Evolutionary conservation across 2,888 invertebrate genomes (phyloP), one percentile per base, ranked within the genome.

Genomic region (Lamellibrachia satsuma): DNA sequence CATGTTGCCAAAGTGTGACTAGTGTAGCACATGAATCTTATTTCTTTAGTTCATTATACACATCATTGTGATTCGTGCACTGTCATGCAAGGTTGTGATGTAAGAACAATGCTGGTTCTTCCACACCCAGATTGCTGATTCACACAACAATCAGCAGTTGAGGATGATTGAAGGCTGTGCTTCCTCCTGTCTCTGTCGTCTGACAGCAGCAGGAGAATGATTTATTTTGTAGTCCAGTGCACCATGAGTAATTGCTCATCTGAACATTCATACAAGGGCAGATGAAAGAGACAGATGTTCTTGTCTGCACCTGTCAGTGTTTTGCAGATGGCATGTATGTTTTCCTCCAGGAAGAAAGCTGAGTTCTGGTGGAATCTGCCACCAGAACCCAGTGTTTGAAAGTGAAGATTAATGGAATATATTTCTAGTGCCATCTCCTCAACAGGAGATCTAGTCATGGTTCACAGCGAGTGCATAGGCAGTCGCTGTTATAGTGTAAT

Each of bases 211-310:
- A 15, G 22, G 22, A 75, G 75, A 75, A 75, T 75, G 15, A 75
- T 75, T 75, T 39, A 39, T 39, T 39, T 39, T 75, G 75, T 75
- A 75, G 75, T 75, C 75, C 75, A 15, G n/a, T n/a, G 39, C 75
- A 75, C 75, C 75, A 75, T 75, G 75, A 75, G n/a, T 75, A 75
- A 75, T 75, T 75, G 75, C 22, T n/a, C 75, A 75, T 75, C 75
- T 75, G 22, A 75, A 75, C 22, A 75, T n/a, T 4, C 22, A 4
- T 39, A 39, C 39, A 39, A 39, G n/a, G 75, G 75, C 15, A n/a
- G 75, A 75, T 75, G 75, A 75, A 75, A 75, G 75, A 75, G 75
- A 15, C n/a, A 75, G 75, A 75, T 75, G 75, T 75, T 75, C 75
- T 22, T 22, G 75, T 75, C 75, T 75, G 75, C 75, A 75, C 75